Conservation (phyloP, 53 echinoderm and acorn worm species). For the Pentamera pediparva region DNA sequence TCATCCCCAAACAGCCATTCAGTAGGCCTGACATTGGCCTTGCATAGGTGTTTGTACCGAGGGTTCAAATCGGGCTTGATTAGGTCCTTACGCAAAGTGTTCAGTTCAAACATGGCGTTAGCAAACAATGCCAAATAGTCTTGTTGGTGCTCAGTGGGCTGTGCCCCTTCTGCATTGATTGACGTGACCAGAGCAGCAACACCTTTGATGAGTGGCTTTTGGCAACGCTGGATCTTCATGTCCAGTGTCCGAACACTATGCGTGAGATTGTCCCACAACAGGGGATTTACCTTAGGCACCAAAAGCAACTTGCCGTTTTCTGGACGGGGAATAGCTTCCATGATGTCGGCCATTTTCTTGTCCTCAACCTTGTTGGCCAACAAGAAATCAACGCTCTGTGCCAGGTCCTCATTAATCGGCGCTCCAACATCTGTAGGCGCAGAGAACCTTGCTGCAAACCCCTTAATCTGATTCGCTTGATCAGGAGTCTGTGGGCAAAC, state of each 20-base stretch:
- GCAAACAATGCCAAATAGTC: neutral
- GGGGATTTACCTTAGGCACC: no score
- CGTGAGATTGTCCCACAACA: no score
- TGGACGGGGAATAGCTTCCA: neutral
- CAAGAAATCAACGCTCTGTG: no score
- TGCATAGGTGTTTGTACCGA: slow-evolving; percentile 23
- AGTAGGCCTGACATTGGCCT: slow-evolving; percentile 1
- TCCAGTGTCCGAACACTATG: no score
- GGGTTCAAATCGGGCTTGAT: slow-evolving; percentile 23
- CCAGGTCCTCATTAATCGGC: neutral
- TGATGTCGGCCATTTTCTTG: neutral
- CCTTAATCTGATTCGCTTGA: no score
- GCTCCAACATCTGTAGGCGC: no score
- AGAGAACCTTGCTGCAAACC: slow-evolving; percentile 1
- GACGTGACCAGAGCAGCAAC: no score
- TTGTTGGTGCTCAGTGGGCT: neutral
- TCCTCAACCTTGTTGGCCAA: neutral
- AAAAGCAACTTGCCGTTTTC: neutral
- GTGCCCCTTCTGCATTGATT: no score
- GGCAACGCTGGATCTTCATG: no score
- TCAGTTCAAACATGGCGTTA: slow-evolving; percentile 33
- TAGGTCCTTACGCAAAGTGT: slow-evolving; percentile 23
- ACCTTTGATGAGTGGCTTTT: no score
- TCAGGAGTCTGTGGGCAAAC: no score
- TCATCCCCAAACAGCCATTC: slow-evolving; percentile 34